Percentiles rank a stretch among this genome's conserved stretches.
Evolutionary conservation across 2,888 invertebrate genomes (phyloP).

Genomic region (Empis stercorea): DNA sequence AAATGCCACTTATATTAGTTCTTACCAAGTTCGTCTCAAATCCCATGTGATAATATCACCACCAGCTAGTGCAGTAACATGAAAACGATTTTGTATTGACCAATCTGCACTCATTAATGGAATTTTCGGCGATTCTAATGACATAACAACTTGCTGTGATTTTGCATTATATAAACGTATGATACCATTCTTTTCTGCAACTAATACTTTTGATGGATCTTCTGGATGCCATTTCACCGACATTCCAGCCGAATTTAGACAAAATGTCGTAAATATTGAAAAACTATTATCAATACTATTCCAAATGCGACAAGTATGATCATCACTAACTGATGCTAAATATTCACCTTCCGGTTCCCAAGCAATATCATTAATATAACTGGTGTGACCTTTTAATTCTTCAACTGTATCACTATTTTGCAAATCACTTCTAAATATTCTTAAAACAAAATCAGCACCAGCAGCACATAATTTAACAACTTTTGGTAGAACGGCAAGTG

Average conservation of each 20-base stretch:
- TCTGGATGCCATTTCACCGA: slow-evolving; percentile 55
- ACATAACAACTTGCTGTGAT: slow-evolving; percentile 51
- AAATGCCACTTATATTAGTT: slow-evolving; percentile 7
- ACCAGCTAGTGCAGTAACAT: slow-evolving; percentile 48
- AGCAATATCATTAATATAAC: slow-evolving; percentile 54
- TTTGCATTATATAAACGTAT: slow-evolving; percentile 59
- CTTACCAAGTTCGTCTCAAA: slow-evolving; percentile 49
- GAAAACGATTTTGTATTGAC: slow-evolving; percentile 44
- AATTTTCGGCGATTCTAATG: slow-evolving; percentile 46
- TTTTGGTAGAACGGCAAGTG: slow-evolving; percentile 44
- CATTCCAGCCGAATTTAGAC: slow-evolving; percentile 52
- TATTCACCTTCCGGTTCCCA: slow-evolving; percentile 57
- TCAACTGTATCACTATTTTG: slow-evolving; percentile 34
- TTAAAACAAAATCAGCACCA: slow-evolving; percentile 43
- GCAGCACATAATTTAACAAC: slow-evolving; percentile 37
- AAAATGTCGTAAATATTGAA: slow-evolving; percentile 44
- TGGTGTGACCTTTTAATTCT: slow-evolving; percentile 45
- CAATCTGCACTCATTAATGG: slow-evolving; percentile 58
- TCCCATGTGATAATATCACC: slow-evolving; percentile 59
- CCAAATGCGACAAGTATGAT: slow-evolving; percentile 62
- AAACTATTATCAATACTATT: slow-evolving; percentile 37
- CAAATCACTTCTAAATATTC: slow-evolving; percentile 44
- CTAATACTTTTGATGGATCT: slow-evolving; percentile 55
- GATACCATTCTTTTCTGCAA: slow-evolving; percentile 62
- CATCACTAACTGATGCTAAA: slow-evolving; percentile 64